phyloP scores from a whole-genome alignment of 2,113 vertebrate species.

The Dascyllus trimaculatus region DNA sequence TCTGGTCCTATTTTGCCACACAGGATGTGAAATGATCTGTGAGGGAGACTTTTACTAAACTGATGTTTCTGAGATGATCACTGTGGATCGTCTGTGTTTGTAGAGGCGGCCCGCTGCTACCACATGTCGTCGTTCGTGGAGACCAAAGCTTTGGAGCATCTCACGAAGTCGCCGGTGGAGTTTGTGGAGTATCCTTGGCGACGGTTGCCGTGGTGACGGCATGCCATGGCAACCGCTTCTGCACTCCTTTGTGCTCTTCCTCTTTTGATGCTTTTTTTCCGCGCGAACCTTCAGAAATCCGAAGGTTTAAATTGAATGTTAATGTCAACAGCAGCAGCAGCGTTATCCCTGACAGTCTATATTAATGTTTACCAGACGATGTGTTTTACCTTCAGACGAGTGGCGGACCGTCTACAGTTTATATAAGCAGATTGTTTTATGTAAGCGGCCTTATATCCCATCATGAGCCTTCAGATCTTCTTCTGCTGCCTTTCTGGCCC shows the following conservation, averaged over 20 bases:
- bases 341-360: background rate
- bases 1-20: background rate
- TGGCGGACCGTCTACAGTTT: too few relatives aligned
- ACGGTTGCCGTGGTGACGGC: conserved; percentile 50
- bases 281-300: background rate
- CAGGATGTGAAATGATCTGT: background rate
- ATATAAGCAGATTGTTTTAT: too few relatives aligned
- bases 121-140: conserved; percentile 99
- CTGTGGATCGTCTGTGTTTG: too few relatives aligned
- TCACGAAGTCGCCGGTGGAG: conserved; percentile 98
- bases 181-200: conserved; percentile 98
- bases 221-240: conserved; percentile 42
- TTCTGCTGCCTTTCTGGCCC: too few relatives aligned
- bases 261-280: conserved; percentile 5
- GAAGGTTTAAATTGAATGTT: background rate
- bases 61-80: background rate
- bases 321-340: background rate
- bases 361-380: too few relatives aligned
- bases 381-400: too few relatives aligned
- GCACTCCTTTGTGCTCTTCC: background rate
- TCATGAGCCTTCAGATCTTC: too few relatives aligned
- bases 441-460: too few relatives aligned
- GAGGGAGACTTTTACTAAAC: background rate
- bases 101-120: conserved; percentile 95
- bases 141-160: conserved; percentile 97